These are phyloP conservation scores for Tiliacea aurago DNA, from an alignment of 2,888 invertebrate species.

Conservation along the genomic window DNA sequence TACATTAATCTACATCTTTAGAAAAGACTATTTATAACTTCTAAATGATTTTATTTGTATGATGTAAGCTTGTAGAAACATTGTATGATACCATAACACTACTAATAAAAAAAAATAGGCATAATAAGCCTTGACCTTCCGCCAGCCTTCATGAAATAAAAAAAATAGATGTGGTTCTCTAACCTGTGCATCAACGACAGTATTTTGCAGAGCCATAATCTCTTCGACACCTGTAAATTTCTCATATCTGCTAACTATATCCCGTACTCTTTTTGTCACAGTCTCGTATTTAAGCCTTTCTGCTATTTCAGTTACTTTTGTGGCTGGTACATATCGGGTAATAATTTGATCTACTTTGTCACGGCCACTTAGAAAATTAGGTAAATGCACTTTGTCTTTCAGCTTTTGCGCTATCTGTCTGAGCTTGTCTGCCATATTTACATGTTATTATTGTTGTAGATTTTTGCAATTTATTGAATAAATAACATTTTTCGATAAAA, in stretches of 20 bases:
- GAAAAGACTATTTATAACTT: constrained; percentile 28
- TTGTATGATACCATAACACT: constrained; percentile 8
- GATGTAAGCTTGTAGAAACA: constrained; percentile 32
- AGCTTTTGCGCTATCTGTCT: constrained; percentile 82
- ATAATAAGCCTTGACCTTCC: constrained; percentile 37
- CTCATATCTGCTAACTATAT: constrained; percentile 92
- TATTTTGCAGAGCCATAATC: constrained; percentile 93
- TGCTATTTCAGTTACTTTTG: constrained; percentile 81
- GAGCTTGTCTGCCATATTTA: constrained; percentile 85
- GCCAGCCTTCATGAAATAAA: background rate
- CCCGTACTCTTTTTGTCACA: constrained; percentile 80
- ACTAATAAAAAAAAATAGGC: constrained; percentile 11
- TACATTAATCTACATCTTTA: constrained; percentile 9
- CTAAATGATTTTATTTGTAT: constrained; percentile 18
- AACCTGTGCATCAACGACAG: constrained; percentile 93
- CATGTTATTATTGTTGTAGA: constrained; percentile 76
- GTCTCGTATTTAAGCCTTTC: constrained; percentile 83
- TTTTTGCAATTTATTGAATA: constrained; percentile 55
- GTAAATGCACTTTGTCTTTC: constrained; percentile 81
- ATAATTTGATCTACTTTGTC: constrained; percentile 84
- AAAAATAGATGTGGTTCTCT: constrained; percentile 9
- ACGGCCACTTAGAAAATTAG: constrained; percentile 73
- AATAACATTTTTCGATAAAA: constrained; percentile 70
- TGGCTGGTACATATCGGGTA: constrained; percentile 81
- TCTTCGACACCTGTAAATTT: constrained; percentile 94